phyloP scores from a whole-genome alignment of 2,113 vertebrate genomes.

The Harpagus bidentatus region DNA sequence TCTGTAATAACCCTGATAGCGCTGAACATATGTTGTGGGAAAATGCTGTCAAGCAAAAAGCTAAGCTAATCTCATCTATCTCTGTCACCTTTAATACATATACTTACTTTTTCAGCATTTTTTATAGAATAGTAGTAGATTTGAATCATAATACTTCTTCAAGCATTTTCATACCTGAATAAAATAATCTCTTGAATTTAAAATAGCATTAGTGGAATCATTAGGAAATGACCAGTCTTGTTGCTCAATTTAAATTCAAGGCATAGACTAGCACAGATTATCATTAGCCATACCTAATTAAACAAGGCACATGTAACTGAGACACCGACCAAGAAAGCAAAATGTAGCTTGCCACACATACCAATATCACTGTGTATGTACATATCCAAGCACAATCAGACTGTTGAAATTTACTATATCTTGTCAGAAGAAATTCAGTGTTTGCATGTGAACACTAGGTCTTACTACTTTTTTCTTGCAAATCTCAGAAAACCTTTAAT shows the following conservation, averaged over 20 bases:
- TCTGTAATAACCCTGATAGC: conserved; percentile 67
- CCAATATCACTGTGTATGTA: not conserved
- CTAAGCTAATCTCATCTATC: conserved; percentile 65
- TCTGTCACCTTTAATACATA: conserved; percentile 64
- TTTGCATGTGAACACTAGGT: not conserved
- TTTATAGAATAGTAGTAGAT: not conserved
- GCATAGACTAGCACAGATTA: conserved; percentile 23
- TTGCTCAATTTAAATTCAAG: conserved; percentile 57
- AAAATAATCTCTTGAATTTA: conserved; percentile 41
- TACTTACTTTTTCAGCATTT: conserved; percentile 28
- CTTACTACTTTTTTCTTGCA: not conserved
- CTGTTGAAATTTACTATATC: not conserved
- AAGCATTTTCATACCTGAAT: conserved; percentile 25
- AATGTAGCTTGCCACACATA: not conserved
- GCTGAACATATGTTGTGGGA: conserved; percentile 72
- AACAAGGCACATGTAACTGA: conserved; percentile 44
- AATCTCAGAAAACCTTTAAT: not conserved
- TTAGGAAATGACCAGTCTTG: not conserved
- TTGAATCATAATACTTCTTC: conserved; percentile 28
- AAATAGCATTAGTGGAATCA: conserved; percentile 10
- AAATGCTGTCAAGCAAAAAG: conserved; percentile 73
- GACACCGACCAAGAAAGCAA: not conserved
- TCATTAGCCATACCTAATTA: conserved; percentile 61
- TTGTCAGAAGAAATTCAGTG: not conserved
- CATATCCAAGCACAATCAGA: not conserved